Conservation (phyloP, 2,797 vertebrate genomes). For the Pseudomugil tenellus region DNA sequence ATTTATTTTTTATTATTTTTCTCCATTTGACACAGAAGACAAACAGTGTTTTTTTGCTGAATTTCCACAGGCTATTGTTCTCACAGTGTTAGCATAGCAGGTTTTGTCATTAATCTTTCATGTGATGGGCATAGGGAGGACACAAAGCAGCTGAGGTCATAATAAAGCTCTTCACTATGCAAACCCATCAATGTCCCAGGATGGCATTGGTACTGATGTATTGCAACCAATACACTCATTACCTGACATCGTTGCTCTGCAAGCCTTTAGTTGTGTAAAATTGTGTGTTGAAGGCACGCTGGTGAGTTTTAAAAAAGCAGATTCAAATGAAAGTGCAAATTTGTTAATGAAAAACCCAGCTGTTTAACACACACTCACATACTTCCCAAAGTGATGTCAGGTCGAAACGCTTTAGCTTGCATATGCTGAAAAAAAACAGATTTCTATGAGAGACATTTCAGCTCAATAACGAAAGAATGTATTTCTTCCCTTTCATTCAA, state of each 20-base stretch:
- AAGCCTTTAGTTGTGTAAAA: slow-evolving; percentile 65
- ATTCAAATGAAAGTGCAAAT: slow-evolving; percentile 51
- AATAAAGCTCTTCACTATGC: slow-evolving; percentile 77
- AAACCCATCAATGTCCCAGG: slow-evolving; percentile 71
- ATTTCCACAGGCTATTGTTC: slow-evolving; percentile 44
- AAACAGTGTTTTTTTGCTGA: slow-evolving; percentile 7
- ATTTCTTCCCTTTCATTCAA: slow-evolving; percentile 12
- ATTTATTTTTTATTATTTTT: slow-evolving; percentile 22
- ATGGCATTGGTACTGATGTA: slow-evolving; percentile 69
- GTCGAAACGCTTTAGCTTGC: slow-evolving; percentile 66
- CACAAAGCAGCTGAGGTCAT: slow-evolving; percentile 77
- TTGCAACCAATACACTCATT: slow-evolving; percentile 69
- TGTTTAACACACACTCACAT: slow-evolving; percentile 53
- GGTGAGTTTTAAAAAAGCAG: slow-evolving; percentile 59
- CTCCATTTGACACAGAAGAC: slow-evolving; percentile 43
- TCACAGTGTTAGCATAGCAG: slow-evolving; percentile 74
- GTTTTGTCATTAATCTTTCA: slow-evolving; percentile 79
- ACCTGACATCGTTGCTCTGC: slow-evolving; percentile 63
- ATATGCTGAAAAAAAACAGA: slow-evolving; percentile 73
- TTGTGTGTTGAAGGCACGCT: slow-evolving; percentile 70
- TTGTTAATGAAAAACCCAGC: slow-evolving; percentile 63
- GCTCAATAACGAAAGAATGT: not conserved
- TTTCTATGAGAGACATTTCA: slow-evolving; percentile 48
- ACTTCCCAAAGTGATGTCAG: slow-evolving; percentile 77
- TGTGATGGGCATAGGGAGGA: slow-evolving; percentile 73